Percentiles rank a stretch among this genome's conserved stretches.
Evolutionary conservation across 2,113 vertebrate genomes (phyloP).

Genomic region (Entomyzon cyanotis): DNA sequence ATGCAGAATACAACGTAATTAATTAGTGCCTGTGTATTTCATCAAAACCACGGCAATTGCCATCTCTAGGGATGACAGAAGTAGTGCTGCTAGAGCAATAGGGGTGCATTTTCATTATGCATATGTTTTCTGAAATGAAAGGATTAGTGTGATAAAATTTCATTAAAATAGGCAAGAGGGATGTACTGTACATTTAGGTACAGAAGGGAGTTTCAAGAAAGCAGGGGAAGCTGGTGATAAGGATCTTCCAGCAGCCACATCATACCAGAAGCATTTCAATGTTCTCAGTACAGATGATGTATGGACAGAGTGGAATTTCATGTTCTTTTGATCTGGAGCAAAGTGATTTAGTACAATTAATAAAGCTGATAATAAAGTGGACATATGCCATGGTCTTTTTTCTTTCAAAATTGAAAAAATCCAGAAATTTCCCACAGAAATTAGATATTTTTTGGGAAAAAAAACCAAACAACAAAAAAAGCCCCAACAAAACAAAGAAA

Average conservation of each 20-base stretch:
- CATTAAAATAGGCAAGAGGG: conserved; percentile 1
- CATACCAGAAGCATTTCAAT: neutral
- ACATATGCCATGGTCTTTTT: neutral
- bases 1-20: conserved; percentile 16
- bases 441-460: neutral
- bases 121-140: conserved; percentile 30
- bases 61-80: neutral
- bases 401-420: neutral
- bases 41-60: neutral
- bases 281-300: neutral
- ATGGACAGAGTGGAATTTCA: neutral
- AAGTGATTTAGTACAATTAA: conserved; percentile 5
- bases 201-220: neutral
- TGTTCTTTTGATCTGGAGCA: neutral
- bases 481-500: neutral
- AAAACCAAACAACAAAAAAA: neutral
- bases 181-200: neutral
- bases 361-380: neutral
- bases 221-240: neutral
- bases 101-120: conserved; percentile 18
- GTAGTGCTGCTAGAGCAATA: neutral
- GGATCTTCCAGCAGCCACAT: neutral
- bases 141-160: neutral
- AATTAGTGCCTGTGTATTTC: neutral
- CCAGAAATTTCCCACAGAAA: neutral